Evolutionary conservation across 2,797 vertebrate genomes (phyloP), one percentile per base, ranked within the genome.

Genomic region (Dipus sagitta): DNA sequence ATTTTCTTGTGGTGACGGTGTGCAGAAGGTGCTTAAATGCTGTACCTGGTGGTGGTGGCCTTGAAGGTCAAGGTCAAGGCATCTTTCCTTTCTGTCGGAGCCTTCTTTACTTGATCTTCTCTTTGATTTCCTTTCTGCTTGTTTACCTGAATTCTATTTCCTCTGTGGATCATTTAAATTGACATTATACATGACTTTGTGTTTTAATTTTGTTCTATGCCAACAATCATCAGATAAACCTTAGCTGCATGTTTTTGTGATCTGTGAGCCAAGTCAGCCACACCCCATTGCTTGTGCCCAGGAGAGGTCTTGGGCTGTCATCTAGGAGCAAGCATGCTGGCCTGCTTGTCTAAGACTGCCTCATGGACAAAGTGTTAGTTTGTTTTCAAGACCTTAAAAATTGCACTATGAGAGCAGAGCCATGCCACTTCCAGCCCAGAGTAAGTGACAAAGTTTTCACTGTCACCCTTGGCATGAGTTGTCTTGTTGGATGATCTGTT

Each of bases 101-200:
- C 9, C 14, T 13, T 79, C 30, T 83, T 42, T 38, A 54, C 13
- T 32, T 76, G 62, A 38, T 87, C 82, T 14, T 83, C 74, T 28
- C 74, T 81, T 86, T 82, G 32, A 21, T 75, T 78, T 65, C 9
- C 82, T 70, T 86, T 90, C 74, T 93, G 42, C 60, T 20, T 42
- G 0, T 23, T 78, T 92, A 78, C 13, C 28, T 68, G 58, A 54
- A 87, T 79, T 90, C 52, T 72, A 14, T 28, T 90, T 85, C n/a
- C 9, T 94, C 12, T 12, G 34, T 88, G n/a, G 47, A 15, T 65
- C 11, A 68, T 72, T 88, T 11, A 68, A 4, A 54, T 67, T 62
- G 34, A 67, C 70, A 34, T 81, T 32, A 87, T 67, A 90, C 67
- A 23, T 86, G 23, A 24, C 32, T 80, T 81, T 85, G 3, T 88